Evolutionary conservation across 2,797 vertebrate species (phyloP).

Genomic region (Mormyrus hasselquistii): DNA sequence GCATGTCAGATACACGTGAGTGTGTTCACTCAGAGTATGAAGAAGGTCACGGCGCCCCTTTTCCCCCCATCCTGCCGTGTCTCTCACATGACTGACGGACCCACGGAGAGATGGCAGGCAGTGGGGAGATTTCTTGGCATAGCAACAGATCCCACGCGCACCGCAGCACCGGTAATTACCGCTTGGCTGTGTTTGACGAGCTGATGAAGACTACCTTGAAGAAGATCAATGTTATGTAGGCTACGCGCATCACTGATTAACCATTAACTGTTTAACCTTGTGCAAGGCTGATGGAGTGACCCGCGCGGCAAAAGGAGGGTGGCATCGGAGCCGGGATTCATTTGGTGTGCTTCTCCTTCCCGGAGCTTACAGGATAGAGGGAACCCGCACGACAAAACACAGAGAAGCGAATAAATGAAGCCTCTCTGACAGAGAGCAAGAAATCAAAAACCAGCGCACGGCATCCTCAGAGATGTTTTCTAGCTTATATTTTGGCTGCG

Average conservation of each 20-base stretch:
- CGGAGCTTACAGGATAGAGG: background rate
- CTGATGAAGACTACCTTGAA: background rate
- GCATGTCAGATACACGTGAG: background rate
- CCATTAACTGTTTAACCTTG: background rate
- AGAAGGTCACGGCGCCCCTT: background rate
- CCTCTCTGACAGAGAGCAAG: background rate
- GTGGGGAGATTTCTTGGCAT: background rate
- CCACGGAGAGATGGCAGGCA: background rate
- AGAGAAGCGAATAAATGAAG: background rate
- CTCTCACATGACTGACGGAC: background rate
- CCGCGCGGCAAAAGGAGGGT: background rate
- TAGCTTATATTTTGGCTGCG: background rate
- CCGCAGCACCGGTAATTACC: background rate
- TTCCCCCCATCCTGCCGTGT: background rate
- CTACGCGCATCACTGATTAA: background rate
- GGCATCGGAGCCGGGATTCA: background rate
- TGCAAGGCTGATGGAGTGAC: background rate
- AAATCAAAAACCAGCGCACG: background rate
- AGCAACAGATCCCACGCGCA: background rate
- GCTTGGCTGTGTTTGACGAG: background rate
- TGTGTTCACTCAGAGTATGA: background rate
- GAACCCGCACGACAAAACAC: background rate
- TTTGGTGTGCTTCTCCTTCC: background rate
- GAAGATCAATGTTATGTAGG: background rate
- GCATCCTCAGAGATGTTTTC: background rate